Conservation (phyloP, 1,140 invertebrate species). For the Alviniconcha marisindica region DNA sequence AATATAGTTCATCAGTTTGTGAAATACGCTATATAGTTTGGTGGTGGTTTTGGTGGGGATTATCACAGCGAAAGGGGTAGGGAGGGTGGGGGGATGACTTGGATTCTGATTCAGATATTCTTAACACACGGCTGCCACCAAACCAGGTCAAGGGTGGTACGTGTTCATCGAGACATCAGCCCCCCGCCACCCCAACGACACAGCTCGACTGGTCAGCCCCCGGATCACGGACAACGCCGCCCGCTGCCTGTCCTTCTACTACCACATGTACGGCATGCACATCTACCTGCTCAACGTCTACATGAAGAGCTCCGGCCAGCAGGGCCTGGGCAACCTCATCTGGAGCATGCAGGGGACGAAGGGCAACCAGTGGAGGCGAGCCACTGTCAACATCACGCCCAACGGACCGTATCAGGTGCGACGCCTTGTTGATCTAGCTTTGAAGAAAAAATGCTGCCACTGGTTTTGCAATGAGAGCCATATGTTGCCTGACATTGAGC, state of each 20-base stretch:
- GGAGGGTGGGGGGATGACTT: too few species aligned
- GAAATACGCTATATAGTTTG: too few species aligned
- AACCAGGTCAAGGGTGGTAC: constrained; percentile 66
- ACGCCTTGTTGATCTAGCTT: too few species aligned
- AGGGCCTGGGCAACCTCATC: constrained; percentile 36
- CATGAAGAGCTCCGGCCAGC: constrained; percentile 42
- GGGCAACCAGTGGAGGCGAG: constrained; percentile 68
- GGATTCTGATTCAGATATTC: too few species aligned
- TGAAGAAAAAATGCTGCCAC: too few species aligned
- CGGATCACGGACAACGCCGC: constrained; percentile 47
- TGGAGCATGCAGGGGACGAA: constrained; percentile 69
- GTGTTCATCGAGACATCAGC: constrained; percentile 63
- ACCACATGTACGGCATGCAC: constrained; percentile 72
- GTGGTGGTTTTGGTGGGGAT: too few species aligned
- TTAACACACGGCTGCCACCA: too few species aligned
- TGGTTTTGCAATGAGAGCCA: too few species aligned
- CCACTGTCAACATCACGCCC: constrained; percentile 57
- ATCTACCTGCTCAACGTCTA: constrained; percentile 54
- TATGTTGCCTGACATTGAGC: too few species aligned
- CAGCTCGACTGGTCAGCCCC: constrained; percentile 82
- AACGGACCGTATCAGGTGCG: constrained; percentile 66
- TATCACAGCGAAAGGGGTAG: too few species aligned
- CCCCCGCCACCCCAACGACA: constrained; percentile 76
- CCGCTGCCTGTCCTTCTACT: constrained; percentile 73
- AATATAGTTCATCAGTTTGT: too few species aligned